Base-by-base conservation (phyloP, 2,888 invertebrate species). In the Macrophya alboannulata region DNA sequence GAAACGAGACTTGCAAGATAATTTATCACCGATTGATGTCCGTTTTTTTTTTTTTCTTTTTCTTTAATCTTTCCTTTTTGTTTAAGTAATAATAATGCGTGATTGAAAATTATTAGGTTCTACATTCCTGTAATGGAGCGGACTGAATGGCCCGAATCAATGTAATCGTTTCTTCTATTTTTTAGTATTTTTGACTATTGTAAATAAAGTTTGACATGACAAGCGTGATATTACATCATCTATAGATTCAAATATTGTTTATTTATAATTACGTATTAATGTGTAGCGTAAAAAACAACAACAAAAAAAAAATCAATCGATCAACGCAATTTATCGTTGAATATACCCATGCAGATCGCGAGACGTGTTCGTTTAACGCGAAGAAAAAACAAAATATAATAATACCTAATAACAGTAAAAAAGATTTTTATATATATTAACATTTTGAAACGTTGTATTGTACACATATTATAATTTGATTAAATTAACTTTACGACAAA, bases 71-170 rank as follows among this genome's bases (percentile, higher is more conserved):
- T 68, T 68, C 8, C 4, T 62, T 25, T 62, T 37, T 59, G 10
- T 43, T n/a, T 3, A 45, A 74, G 51, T 77, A 37, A 51, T 74
- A 55, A 68, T 71, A 71, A 83, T 83, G 71, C 21, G 71, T 83
- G 48, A 71, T 71, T 51, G 21, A 55, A 85, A 85, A 81, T 85
- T 85, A 68, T 77, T 82, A 68, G 72, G 88, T 89, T 89, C 89
- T 90, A 91, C 90, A 91, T 91, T 92, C 91, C 91, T 89, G n/a
- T n/a, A n/a, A 86, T 86, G 87, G 88, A 88, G 86, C 86, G 88
- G 87, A 89, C 88, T 86, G 85, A 74, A 21, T n/a, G 88, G 77
- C 87, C 84, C 87, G 87, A 86, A 85, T 87, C 86, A 86, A 62
- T 74, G 72, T 45, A 74, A 45, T 88, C 31, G 25, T 31, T 82